These are phyloP conservation scores for Trochalopteron elliotii DNA, from an alignment of 2,113 vertebrate species.

Conservation along the genomic window DNA sequence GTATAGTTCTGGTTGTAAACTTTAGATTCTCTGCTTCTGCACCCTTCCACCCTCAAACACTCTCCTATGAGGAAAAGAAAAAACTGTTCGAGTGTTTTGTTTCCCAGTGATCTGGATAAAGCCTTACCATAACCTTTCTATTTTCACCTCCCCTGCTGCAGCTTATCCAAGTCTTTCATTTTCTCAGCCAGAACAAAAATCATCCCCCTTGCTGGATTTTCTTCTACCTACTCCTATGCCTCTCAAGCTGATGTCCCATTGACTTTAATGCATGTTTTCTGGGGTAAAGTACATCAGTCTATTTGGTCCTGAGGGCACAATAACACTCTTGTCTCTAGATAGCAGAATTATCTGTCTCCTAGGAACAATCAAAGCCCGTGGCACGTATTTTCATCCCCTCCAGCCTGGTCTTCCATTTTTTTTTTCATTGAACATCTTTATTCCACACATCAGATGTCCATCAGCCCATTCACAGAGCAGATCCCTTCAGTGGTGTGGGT, in stretches of 20 bases:
- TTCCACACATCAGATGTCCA: background rate
- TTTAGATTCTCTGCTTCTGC: background rate
- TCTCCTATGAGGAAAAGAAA: background rate
- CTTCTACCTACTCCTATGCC: background rate
- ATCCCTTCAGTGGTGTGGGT: background rate
- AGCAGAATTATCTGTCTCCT: background rate
- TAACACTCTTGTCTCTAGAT: background rate
- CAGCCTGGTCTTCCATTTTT: background rate
- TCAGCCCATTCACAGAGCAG: background rate
- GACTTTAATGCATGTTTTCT: background rate
- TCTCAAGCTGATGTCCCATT: rapidly evolving
- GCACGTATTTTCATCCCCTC: background rate
- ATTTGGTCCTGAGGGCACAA: background rate
- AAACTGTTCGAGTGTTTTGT: background rate
- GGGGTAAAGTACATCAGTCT: background rate
- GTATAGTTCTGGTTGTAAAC: background rate
- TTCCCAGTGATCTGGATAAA: background rate
- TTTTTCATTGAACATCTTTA: background rate
- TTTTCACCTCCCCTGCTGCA: background rate
- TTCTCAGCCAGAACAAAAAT: background rate
- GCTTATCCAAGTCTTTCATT: background rate
- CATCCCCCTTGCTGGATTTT: background rate
- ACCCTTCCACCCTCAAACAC: background rate
- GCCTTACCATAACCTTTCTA: background rate
- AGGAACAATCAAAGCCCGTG: background rate